A percentile compares a stretch with the other conserved stretches of the same genome.
Conservation (phyloP, 64 coral and sea anemone species). For the Montipora efflorescens region DNA sequence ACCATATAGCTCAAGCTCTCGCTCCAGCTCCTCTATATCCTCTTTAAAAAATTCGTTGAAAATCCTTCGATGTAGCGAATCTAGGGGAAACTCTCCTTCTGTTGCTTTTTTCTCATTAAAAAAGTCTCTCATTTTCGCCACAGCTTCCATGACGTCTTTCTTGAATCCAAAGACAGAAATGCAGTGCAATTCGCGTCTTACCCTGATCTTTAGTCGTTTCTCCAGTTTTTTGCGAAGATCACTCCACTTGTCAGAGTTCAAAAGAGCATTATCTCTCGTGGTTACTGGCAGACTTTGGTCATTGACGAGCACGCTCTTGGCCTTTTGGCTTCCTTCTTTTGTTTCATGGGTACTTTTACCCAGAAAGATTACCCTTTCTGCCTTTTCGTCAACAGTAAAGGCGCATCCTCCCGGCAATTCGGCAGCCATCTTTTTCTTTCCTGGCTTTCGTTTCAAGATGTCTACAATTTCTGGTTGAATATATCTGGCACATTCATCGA, state of each 20-base stretch:
- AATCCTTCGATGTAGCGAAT: conserved; percentile 20
- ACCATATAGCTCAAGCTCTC: not conserved
- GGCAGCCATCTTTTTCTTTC: conserved; percentile 13
- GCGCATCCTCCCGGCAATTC: conserved; percentile 13
- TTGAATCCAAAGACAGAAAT: conserved; percentile 42
- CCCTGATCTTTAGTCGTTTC: not conserved
- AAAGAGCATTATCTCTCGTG: not conserved
- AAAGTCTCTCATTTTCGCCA: conserved; percentile 41
- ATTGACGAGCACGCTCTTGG: not conserved
- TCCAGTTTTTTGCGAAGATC: conserved; percentile 27
- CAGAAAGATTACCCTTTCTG: not conserved
- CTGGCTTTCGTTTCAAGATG: not conserved
- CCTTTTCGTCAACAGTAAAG: conserved; percentile 25
- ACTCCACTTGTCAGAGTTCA: not conserved
- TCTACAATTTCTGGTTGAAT: conserved; percentile 21
- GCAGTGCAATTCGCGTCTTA: not conserved
- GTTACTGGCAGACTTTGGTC: not conserved
- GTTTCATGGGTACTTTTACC: not conserved
- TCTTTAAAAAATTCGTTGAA: conserved; percentile 12
- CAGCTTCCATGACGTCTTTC: conserved; percentile 15
- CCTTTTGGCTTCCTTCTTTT: not conserved
- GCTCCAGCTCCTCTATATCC: not conserved
- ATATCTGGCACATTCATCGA: not conserved
- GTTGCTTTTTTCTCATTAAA: conserved; percentile 45
- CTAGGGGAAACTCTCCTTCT: conserved; percentile 14